A percentile compares a stretch with the other conserved stretches of the same genome.
Conservation (phyloP, 2,888 invertebrate species). For the Hemicrepidius hirtus region DNA sequence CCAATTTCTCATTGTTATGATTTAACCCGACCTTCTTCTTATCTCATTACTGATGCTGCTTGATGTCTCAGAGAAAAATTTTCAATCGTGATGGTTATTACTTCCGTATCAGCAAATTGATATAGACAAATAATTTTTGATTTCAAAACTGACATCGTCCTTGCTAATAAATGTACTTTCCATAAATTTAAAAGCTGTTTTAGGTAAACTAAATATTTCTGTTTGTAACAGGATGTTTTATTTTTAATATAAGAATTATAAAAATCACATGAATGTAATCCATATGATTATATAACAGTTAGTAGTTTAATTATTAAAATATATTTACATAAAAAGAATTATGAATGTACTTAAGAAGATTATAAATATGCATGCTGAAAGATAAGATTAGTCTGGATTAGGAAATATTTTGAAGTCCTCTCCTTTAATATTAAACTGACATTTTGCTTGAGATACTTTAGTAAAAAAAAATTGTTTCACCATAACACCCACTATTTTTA, state of each 20-base stretch:
- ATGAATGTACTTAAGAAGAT: neutral
- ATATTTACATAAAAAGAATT: conserved; percentile 20
- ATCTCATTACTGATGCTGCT: conserved; percentile 15
- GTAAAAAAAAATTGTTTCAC: too few relatives aligned
- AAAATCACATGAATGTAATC: neutral
- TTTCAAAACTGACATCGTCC: neutral
- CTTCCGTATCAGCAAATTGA: conserved; percentile 19
- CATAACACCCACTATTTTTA: too few relatives aligned
- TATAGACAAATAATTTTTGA: neutral
- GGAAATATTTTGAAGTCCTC: neutral
- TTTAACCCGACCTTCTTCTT: conserved; percentile 21
- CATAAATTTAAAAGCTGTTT: too few relatives aligned
- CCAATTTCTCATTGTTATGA: conserved; percentile 38
- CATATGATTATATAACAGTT: conserved; percentile 8
- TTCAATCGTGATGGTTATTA: neutral
- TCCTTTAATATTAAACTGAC: neutral
- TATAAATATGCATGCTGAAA: conserved; percentile 5
- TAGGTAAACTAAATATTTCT: too few relatives aligned
- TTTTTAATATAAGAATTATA: too few relatives aligned
- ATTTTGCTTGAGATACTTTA: too few relatives aligned
- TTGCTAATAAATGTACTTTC: neutral
- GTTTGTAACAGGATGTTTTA: too few relatives aligned
- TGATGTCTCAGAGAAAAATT: neutral
- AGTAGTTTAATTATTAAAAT: conserved; percentile 4
- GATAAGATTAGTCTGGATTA: neutral